phyloP scores from a whole-genome alignment of 2,113 vertebrate species.

The Peromyscus californicus region DNA sequence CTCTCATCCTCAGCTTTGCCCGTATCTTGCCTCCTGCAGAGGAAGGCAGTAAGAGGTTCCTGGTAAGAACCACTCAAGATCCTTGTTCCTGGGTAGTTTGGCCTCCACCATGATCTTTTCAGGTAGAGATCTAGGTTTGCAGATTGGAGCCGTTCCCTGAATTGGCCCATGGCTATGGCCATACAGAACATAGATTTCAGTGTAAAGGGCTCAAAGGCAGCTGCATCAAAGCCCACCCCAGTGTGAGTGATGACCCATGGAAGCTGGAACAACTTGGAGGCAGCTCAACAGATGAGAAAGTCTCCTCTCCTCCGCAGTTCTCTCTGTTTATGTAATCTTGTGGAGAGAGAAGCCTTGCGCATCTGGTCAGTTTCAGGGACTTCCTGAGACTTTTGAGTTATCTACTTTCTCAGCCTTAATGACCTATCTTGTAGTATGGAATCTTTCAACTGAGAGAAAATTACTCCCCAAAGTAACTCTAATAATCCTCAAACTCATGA shows the following conservation, averaged over 20 bases:
- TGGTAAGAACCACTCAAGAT: no score
- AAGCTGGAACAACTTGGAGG: background rate
- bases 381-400: background rate
- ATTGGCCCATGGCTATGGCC: no score
- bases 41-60: background rate
- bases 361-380: background rate
- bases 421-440: background rate
- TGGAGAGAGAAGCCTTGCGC: background rate
- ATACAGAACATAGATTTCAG: no score
- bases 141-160: no score
- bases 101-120: no score
- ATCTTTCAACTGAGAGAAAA: background rate
- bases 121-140: background rate
- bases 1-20: background rate
- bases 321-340: background rate
- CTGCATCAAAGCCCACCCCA: background rate
- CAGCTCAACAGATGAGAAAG: background rate
- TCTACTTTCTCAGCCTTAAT: background rate
- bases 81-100: background rate
- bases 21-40: accelerated
- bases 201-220: background rate
- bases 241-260: background rate
- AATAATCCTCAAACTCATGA: background rate
- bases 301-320: background rate
- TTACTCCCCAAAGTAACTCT: background rate